phyloP scores from a whole-genome alignment of 2,888 invertebrate species.

The Orthosia gothica region DNA sequence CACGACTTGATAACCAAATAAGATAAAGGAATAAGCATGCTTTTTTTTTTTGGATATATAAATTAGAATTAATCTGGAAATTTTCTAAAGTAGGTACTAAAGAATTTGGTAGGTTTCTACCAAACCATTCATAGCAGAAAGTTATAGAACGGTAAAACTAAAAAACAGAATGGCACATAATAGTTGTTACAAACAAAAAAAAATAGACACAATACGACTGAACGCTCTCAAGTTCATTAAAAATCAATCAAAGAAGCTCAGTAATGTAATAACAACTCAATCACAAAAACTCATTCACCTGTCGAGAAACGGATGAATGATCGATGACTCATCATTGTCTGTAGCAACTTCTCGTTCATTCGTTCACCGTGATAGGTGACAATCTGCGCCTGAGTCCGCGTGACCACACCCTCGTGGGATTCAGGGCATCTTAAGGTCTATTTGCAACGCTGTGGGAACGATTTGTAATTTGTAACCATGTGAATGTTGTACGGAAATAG shows the following conservation, averaged over 20 bases:
- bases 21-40: background rate
- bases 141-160: background rate
- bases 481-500: conserved; percentile 33
- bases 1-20: background rate
- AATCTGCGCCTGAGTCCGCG: conserved; percentile 45
- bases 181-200: conserved; percentile 7
- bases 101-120: too few species aligned
- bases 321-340: conserved; percentile 44
- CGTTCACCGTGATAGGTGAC: conserved; percentile 33
- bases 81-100: too few species aligned
- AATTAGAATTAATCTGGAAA: too few species aligned
- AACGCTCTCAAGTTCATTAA: conserved; percentile 36
- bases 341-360: conserved; percentile 29
- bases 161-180: conserved; percentile 11
- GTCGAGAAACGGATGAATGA: conserved; percentile 43
- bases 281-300: conserved; percentile 31
- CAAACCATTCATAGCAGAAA: background rate
- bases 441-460: conserved; percentile 49
- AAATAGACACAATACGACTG: conserved; percentile 17
- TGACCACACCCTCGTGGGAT: conserved; percentile 62
- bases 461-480: conserved; percentile 25
- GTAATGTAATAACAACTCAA: conserved; percentile 42
- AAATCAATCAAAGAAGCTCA: conserved; percentile 41
- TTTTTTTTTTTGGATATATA: background rate
- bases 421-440: conserved; percentile 38